Base-by-base conservation (phyloP, 2,797 vertebrate genomes). In the Sphaeramia orbicularis region DNA sequence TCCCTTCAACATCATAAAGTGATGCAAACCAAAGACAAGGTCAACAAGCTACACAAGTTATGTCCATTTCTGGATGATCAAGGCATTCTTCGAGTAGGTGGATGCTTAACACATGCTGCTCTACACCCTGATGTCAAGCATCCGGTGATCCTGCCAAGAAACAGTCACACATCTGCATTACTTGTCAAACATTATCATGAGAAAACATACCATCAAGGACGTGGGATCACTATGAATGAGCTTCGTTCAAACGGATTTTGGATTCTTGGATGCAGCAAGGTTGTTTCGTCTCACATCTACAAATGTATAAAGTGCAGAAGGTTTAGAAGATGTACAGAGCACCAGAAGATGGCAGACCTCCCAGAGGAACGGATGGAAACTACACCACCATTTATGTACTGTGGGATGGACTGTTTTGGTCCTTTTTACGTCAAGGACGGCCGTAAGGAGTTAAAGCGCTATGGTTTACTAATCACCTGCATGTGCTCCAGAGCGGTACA, bases 121-220 rank as follows among this genome's bases (percentile, higher is more conserved):
- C 30, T 79, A 6, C 69, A 83, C 24, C 51, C 65, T 7, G 40
- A 71, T 30, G 18, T 80, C 2, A 80, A 67, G 12, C 65, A 83
- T 56, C 74, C 71, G 37, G 71, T 59, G 9, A 36, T 74, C 11
- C 49, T 85, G 6, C 66, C 63, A 14, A 61, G 36, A 43, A 56
- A 47, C 2, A 54, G 50, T 55, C 59, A 78, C 35, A 21, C 73
- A 11, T 73, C 63, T 19, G 6, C 10, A 9, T 16, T 65, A 43
- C 47, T 65, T 7, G 14, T 64, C 21, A 56, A 69, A 13, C 35
- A 73, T 24, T 53, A 65, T 47, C 56, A 67, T 50, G 30, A 72
- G n/a, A 71, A n/a, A 13, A 61, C 63, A 11, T 36, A 43, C 6
- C 62, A 75, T 43, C 61, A 66, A 63, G 42, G 57, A 11, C 1